Evolutionary conservation across 1,140 invertebrate species (phyloP), one percentile per base, ranked within the genome.

Genomic region (Panagrolaimus sp.): DNA sequence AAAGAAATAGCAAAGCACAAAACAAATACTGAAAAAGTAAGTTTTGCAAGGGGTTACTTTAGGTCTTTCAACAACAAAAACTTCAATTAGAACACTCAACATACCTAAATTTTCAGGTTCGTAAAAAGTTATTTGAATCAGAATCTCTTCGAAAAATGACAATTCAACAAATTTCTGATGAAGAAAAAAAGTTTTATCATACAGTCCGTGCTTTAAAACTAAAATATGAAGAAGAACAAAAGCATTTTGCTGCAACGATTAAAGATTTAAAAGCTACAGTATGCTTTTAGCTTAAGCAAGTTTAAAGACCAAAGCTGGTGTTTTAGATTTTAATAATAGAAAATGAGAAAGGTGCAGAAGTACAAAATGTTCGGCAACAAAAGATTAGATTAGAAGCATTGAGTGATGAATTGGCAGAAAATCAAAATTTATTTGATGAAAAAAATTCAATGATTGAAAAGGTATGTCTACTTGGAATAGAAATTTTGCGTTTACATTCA

Each of bases 121-220:
- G 51, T 20, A 57, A 57, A 57, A 27, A 57, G 2, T 23, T 57
- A 9, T 57, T 57, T 25, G 51, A 57, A 16, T 57, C 51, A n/a
- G 51, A 57, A 57, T 57, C 51, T 16, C 51, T 20, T 57, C 51
- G 27, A 57, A 57, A 57, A 27, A 57, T 57, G 51, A 20, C 27
- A 7, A n/a, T 11, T 5, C 51, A 57, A 57, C 20, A 57, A 11
- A 57, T 57, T 57, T 20, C 51, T 5, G 51, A 20, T 20, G 27
- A 20, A 23, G 20, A 27, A 13, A 20, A 57, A 13, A 57, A 57
- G 16, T 57, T 25, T 16, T 11, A 25, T 9, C 20, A 57, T 20
- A 57, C 27, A 27, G 20, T 57, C 11, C 20, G 27, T 5, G 51
- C 20, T 25, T 57, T 57, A 4, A 57, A 57, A 25, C 4, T n/a